A percentile compares a stretch with the other conserved stretches of the same genome.
These are phyloP conservation scores for Laterallus jamaicensis DNA, from an alignment of 2,113 vertebrate species.

Conservation along the genomic window DNA sequence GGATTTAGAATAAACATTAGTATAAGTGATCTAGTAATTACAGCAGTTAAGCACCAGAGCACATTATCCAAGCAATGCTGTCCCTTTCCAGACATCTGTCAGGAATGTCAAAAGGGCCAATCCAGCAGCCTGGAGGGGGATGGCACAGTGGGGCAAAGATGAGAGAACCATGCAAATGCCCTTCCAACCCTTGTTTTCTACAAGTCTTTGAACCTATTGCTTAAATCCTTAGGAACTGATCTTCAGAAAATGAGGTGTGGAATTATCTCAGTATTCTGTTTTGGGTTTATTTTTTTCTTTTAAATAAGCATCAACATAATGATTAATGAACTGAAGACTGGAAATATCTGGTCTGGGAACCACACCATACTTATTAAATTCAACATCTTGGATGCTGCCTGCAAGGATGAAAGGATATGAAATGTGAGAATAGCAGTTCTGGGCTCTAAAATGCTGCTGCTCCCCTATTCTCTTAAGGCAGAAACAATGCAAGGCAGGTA, in stretches of 20 bases:
- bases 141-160: neutral
- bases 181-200: neutral
- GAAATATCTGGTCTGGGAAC: neutral
- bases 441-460: neutral
- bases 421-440: neutral
- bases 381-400: neutral
- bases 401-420: neutral
- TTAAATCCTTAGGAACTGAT: neutral
- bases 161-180: neutral
- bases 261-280: neutral
- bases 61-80: neutral
- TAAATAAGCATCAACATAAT: neutral
- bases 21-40: neutral
- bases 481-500: neutral
- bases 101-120: neutral
- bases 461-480: neutral
- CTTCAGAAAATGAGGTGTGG: neutral
- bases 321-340: neutral
- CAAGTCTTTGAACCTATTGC: neutral
- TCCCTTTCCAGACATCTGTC: neutral
- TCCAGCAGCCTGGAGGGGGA: rapidly evolving
- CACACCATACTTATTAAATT: neutral
- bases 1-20: neutral
- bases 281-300: neutral
- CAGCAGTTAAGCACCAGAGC: neutral